Evolutionary conservation across 2,797 vertebrate species (phyloP).

Genomic region (Girardinus metallicus): DNA sequence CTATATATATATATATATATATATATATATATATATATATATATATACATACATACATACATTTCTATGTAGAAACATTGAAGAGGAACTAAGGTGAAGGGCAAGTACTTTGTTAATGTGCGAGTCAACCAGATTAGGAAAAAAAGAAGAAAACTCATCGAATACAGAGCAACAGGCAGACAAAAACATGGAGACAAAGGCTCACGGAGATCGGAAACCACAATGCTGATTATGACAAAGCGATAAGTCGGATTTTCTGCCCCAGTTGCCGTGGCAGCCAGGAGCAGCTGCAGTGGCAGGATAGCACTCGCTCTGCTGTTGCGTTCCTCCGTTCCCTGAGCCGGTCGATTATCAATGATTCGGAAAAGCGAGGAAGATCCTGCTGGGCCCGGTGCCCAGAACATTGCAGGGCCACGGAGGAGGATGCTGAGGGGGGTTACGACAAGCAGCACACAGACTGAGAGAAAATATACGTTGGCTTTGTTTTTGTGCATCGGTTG

Average conservation of each 20-base stretch:
- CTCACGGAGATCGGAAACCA: conserved; percentile 29
- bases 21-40: too few species aligned
- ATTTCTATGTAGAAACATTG: not conserved
- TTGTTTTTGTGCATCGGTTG: conserved; percentile 33
- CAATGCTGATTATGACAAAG: conserved; percentile 68
- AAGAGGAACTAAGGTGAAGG: not conserved
- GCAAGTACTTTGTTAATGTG: not conserved
- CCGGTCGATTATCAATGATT: conserved; percentile 70
- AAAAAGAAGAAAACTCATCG: conserved; percentile 2
- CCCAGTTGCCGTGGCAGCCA: conserved; percentile 73
- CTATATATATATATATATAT: too few species aligned
- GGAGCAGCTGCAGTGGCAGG: conserved; percentile 71
- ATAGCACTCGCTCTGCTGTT: conserved; percentile 50
- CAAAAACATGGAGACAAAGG: conserved; percentile 23
- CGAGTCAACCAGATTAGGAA: not conserved
- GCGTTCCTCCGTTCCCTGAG: conserved; percentile 52
- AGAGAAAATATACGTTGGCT: conserved; percentile 18
- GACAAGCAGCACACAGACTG: not conserved
- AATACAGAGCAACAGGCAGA: conserved; percentile 5
- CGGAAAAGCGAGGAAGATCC: conserved; percentile 57
- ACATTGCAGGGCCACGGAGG: conserved; percentile 31
- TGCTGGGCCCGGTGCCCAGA: conserved; percentile 41
- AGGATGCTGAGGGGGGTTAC: not conserved
- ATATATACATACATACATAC: too few species aligned
- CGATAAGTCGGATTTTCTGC: conserved; percentile 74